Percentiles rank a stretch among this genome's conserved stretches.
Evolutionary conservation across 2,797 vertebrate species (phyloP).

Genomic region (Tarsius wallacei): DNA sequence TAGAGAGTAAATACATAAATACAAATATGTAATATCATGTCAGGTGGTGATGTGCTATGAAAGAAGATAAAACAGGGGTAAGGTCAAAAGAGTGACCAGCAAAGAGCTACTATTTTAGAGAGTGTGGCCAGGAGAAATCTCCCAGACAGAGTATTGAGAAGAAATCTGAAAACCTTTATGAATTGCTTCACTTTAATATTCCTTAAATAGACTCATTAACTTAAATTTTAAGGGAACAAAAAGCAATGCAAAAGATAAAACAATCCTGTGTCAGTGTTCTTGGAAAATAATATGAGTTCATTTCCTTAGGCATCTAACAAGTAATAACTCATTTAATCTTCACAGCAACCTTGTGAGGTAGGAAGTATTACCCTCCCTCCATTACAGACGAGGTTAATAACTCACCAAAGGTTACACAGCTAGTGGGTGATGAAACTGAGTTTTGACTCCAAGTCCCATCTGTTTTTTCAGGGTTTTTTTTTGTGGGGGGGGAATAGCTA

Average conservation of each 20-base stretch:
- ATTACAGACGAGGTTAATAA: neutral
- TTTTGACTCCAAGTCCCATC: neutral
- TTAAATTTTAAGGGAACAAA: neutral
- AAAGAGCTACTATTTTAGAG: neutral
- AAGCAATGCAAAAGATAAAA: slow-evolving; percentile 14
- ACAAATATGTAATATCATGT: no score
- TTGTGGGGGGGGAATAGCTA: neutral
- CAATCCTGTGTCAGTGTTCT: neutral
- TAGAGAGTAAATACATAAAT: neutral
- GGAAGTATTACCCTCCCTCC: neutral
- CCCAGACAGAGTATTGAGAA: neutral
- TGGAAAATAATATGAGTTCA: neutral
- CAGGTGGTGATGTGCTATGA: neutral
- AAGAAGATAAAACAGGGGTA: neutral
- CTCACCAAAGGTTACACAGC: neutral
- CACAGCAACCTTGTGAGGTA: neutral
- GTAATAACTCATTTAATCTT: slow-evolving; percentile 16
- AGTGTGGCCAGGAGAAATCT: neutral
- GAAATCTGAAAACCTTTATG: neutral
- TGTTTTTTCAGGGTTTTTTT: neutral
- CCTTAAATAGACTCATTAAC: neutral
- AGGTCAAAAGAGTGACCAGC: neutral
- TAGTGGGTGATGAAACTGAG: neutral
- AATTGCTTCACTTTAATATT: neutral
- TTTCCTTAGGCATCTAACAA: neutral